Conservation (phyloP, 2,888 invertebrate species). For the Drosophila picticornis region DNA sequence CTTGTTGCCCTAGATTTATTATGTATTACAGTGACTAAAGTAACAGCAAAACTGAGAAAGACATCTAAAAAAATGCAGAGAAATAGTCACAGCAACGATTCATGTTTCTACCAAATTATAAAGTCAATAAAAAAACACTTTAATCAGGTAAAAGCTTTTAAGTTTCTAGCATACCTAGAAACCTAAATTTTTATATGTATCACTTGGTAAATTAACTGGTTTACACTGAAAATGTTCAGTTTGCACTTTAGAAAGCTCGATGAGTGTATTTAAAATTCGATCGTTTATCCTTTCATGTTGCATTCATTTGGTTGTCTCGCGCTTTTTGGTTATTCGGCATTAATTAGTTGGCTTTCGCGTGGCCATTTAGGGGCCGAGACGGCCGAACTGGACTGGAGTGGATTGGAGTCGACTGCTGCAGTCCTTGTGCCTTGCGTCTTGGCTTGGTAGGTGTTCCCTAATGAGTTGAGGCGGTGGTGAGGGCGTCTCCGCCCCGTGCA, state of each 20-base stretch:
- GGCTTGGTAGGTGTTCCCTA: slow-evolving; percentile 72
- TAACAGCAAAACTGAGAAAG: not conserved
- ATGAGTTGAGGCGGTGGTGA: slow-evolving; percentile 71
- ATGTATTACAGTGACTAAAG: not conserved
- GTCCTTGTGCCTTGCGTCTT: slow-evolving; percentile 8
- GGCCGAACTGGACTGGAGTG: not conserved
- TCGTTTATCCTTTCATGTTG: slow-evolving; percentile 8
- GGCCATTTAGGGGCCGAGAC: slow-evolving; percentile 61
- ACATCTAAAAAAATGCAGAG: not conserved
- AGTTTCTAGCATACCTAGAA: not conserved
- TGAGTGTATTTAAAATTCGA: slow-evolving; percentile 30
- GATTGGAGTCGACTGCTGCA: not conserved
- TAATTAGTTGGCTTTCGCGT: slow-evolving; percentile 74
- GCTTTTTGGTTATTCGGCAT: slow-evolving; percentile 59
- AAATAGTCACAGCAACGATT: not conserved
- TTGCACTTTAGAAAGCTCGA: not conserved
- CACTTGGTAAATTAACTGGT: too few relatives aligned
- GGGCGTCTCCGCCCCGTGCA: slow-evolving; percentile 49
- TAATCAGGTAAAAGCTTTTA: not conserved
- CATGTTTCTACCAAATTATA: not conserved
- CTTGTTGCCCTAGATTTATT: not conserved
- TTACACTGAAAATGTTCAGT: not conserved
- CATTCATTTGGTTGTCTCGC: slow-evolving; percentile 66
- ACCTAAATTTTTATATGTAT: not conserved
- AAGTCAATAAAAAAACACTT: not conserved